Conservation (phyloP, 2,113 vertebrate genomes). For the Phrynosoma platyrhinos region DNA sequence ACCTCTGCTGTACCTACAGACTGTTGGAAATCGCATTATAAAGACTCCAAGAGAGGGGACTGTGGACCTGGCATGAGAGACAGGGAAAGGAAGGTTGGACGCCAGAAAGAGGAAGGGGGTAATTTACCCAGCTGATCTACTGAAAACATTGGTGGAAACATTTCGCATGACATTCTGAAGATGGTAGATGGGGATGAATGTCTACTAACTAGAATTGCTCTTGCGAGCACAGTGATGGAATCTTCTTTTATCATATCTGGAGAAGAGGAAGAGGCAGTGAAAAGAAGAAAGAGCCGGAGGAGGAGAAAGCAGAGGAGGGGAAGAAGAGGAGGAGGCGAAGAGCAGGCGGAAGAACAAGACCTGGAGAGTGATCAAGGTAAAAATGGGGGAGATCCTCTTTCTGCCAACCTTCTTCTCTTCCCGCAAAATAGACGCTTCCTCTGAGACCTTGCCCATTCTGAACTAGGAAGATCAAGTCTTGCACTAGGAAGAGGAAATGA, state of each 20-base stretch:
- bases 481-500: not conserved
- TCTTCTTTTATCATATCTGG: not conserved
- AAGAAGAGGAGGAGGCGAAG: too few relatives aligned
- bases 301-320: too few relatives aligned
- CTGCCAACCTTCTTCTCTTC: not conserved
- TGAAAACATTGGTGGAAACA: too few relatives aligned
- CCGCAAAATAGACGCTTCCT: not conserved
- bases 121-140: not conserved
- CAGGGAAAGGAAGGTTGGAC: not conserved
- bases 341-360: too few relatives aligned
- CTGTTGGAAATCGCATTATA: not conserved
- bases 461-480: not conserved
- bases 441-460: not conserved
- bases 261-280: not conserved
- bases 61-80: not conserved
- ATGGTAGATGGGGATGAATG: not conserved
- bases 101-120: not conserved
- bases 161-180: not conserved
- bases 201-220: not conserved
- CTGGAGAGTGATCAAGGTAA: too few relatives aligned
- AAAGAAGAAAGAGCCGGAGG: too few relatives aligned
- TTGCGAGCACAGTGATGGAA: too few relatives aligned
- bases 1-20: too few relatives aligned
- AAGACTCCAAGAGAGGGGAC: not conserved
- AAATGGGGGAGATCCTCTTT: not conserved